These are phyloP conservation scores for Loripinus fragilis DNA, from an alignment of 2,888 invertebrate species.

Conservation along the genomic window DNA sequence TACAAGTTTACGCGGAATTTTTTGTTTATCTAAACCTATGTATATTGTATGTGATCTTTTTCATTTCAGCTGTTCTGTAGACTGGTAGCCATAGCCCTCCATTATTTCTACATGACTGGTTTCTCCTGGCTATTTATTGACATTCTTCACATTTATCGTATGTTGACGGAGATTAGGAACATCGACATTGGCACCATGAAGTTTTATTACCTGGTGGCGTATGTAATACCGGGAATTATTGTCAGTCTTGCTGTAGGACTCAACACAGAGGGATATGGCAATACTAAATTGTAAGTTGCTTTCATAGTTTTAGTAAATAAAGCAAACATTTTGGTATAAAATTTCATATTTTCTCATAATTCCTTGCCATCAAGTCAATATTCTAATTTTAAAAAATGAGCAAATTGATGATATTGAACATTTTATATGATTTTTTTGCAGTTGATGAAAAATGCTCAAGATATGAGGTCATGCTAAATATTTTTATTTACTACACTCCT, in stretches of 20 bases:
- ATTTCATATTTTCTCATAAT: too few species aligned
- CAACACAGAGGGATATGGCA: constrained; percentile 97
- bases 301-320: too few species aligned
- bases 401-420: too few species aligned
- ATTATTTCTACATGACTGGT: constrained; percentile 95
- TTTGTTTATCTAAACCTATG: too few species aligned
- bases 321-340: too few species aligned
- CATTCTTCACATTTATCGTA: constrained; percentile 95
- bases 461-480: too few species aligned
- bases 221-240: constrained; percentile 93
- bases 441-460: too few species aligned
- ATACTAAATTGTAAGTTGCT: constrained; percentile 93
- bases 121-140: constrained; percentile 97
- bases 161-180: constrained; percentile 97
- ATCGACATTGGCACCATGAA: constrained; percentile 97
- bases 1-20: too few species aligned
- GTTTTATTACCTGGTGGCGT: constrained; percentile 96
- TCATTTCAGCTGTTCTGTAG: constrained; percentile 88
- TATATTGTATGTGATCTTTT: background rate
- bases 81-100: constrained; percentile 93
- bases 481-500: too few species aligned
- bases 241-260: constrained; percentile 96
- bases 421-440: too few species aligned
- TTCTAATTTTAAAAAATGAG: too few species aligned
- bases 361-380: too few species aligned